These are phyloP conservation scores for Acomys russatus DNA, from an alignment of 2,797 vertebrate genomes.

Conservation along the genomic window DNA sequence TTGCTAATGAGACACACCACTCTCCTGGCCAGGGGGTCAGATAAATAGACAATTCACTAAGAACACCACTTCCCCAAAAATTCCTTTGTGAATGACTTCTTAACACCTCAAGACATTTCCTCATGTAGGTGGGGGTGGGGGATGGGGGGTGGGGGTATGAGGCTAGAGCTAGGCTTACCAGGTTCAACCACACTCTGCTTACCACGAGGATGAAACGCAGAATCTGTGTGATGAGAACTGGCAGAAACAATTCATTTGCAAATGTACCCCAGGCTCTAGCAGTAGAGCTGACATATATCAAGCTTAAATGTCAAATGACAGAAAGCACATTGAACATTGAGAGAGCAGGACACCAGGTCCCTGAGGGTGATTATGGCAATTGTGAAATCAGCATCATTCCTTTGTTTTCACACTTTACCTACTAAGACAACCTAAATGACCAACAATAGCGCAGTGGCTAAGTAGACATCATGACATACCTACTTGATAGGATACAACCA, in stretches of 20 bases:
- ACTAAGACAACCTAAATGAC: slow-evolving; percentile 59
- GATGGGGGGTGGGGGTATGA: neutral
- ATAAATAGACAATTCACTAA: slow-evolving; percentile 25
- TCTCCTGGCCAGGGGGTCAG: neutral
- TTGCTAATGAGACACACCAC: slow-evolving; percentile 1
- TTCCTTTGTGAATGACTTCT: slow-evolving; percentile 56
- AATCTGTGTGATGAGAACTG: slow-evolving; percentile 62
- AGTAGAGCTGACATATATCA: slow-evolving; percentile 67
- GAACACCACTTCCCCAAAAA: neutral
- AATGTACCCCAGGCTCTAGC: slow-evolving; percentile 62
- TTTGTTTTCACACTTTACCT: slow-evolving; percentile 63
- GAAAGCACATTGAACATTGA: slow-evolving; percentile 53
- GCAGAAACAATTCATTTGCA: slow-evolving; percentile 66
- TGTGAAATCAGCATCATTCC: slow-evolving; percentile 52
- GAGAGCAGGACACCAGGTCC: slow-evolving; percentile 59
- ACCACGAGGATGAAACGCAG: slow-evolving; percentile 46
- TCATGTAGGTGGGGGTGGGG: neutral
- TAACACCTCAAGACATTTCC: slow-evolving; percentile 34
- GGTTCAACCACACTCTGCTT: slow-evolving; percentile 43
- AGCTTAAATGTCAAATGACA: slow-evolving; percentile 75
- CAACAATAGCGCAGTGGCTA: slow-evolving; percentile 50
- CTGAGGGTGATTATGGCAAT: slow-evolving; percentile 49
- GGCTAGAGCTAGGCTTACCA: slow-evolving; percentile 11
- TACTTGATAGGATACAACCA: slow-evolving; percentile 25
- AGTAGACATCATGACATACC: slow-evolving; percentile 46